Evolutionary conservation across 2,888 invertebrate species (phyloP), one percentile per base, ranked within the genome.

Genomic region (Tethea ocularis): DNA sequence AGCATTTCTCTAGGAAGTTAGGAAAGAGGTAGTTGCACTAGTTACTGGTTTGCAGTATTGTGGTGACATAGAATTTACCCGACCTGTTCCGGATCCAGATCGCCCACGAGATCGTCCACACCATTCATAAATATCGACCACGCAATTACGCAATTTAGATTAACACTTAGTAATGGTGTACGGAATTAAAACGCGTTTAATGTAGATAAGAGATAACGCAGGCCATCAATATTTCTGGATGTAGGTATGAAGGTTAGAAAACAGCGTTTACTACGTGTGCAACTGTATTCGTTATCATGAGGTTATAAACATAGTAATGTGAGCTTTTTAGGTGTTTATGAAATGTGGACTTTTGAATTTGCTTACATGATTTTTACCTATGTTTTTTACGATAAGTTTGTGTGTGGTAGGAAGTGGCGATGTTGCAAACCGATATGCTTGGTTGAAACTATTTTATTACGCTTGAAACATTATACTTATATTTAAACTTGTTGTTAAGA

Each of bases 101-200:
- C 90, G 91, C 90, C 91, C 88, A 91, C 90, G 71, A 77, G 81
- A 80, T 78, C 85, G 82, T 85, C 84, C 82, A 83, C 83, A 74
- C 80, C 79, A 79, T 84, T 87, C 84, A 84, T 86, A 88, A 89
- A 88, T 84, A 86, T 84, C 80, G 68, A 82, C 83, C 82, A 83
- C 82, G 83, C 83, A 78, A 80, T 87, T 86, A 86, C 84, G 80
- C 85, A 88, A 89, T 83, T 76, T 71, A 78, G 77, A 84, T 81
- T 81, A 82, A 59, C 57, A 64, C 72, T 74, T 64, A 68, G 74
- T 69, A 77, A 77, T 75, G 67, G 71, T 69, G 66, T 72, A 68
- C 71, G 61, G 75, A 79, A 82, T 82, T 77, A 79, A 82, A 82
- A 78, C 72, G 70, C 71, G 69, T 69, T 71, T 33, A 29, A 29